phyloP scores from a whole-genome alignment of 2,113 vertebrate species.

The Neogale vison region DNA sequence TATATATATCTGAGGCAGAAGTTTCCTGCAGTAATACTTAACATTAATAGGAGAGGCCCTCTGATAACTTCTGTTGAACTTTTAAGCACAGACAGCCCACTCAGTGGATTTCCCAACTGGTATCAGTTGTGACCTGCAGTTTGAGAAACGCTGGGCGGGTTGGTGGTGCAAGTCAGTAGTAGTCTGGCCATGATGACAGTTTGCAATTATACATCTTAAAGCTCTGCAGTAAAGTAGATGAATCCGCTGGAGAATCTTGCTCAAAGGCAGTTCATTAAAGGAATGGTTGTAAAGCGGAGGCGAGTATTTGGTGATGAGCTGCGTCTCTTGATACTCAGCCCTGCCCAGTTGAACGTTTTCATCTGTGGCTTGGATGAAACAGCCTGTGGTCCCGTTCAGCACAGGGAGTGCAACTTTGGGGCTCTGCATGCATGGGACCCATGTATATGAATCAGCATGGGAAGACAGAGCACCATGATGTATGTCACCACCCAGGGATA shows the following conservation, averaged over 20 bases:
- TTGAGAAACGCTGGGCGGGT: background rate
- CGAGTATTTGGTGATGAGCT: background rate
- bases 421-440: background rate
- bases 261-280: constrained; percentile 32
- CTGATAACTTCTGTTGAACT: background rate
- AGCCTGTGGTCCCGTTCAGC: background rate
- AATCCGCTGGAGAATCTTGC: background rate
- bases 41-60: background rate
- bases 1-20: background rate
- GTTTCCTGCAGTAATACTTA: background rate
- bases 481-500: background rate
- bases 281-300: background rate
- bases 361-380: background rate
- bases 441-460: background rate
- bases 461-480: background rate
- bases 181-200: background rate
- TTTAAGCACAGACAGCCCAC: background rate
- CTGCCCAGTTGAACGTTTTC: background rate
- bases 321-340: background rate
- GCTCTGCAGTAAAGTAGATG: background rate
- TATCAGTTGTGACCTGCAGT: background rate
- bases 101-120: background rate
- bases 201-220: background rate
- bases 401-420: background rate
- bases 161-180: background rate